Conservation (phyloP, 2,888 invertebrate species). For the Himalopsyche anomala region DNA sequence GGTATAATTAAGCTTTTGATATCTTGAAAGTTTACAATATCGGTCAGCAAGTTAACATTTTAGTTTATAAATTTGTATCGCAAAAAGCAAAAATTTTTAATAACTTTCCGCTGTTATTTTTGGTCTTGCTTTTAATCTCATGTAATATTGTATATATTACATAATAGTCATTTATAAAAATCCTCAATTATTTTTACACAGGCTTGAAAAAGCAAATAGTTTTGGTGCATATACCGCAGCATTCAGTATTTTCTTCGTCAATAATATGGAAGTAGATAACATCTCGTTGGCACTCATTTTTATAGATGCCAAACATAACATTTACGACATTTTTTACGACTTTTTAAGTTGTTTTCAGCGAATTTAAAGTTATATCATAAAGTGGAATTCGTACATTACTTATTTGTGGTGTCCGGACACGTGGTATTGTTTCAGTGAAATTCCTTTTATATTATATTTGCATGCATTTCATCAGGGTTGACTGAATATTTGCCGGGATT, state of each 20-base stretch:
- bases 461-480: too few species aligned
- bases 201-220: not conserved
- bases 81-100: too few species aligned
- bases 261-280: constrained; percentile 22
- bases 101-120: too few species aligned
- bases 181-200: not conserved
- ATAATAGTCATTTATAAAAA: not conserved
- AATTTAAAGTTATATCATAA: constrained; percentile 24
- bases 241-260: not conserved
- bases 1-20: too few species aligned
- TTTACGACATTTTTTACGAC: constrained; percentile 15
- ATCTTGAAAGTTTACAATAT: too few species aligned
- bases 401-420: not conserved
- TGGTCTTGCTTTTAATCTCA: too few species aligned
- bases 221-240: not conserved
- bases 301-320: constrained; percentile 20
- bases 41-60: too few species aligned
- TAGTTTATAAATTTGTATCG: too few species aligned
- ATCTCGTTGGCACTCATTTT: not conserved
- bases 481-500: too few species aligned
- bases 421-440: too few species aligned
- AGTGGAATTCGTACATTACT: not conserved
- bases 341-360: constrained; percentile 20
- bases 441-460: too few species aligned
- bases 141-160: too few species aligned